Evolutionary conservation across 2,888 invertebrate species (phyloP).

Genomic region (Lysandra coridon): DNA sequence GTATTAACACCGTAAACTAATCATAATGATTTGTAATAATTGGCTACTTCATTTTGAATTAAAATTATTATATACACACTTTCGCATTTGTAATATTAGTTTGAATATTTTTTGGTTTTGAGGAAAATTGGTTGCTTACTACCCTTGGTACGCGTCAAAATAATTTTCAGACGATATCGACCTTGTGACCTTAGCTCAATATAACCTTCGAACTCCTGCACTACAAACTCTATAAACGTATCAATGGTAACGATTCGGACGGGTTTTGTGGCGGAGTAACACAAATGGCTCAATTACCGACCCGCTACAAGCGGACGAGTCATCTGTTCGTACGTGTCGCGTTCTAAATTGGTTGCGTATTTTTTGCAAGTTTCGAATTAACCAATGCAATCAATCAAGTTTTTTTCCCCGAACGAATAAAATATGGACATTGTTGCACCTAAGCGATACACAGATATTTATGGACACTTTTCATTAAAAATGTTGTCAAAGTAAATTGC

Average conservation of each 20-base stretch:
- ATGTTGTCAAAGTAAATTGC: conserved; percentile 29
- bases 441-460: conserved; percentile 29
- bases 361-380: conserved; percentile 53
- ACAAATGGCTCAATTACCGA: conserved; percentile 74
- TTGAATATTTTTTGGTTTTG: too few species aligned
- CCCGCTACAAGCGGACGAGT: conserved; percentile 57
- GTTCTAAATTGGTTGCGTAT: conserved; percentile 67
- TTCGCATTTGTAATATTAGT: too few species aligned
- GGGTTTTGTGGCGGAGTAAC: conserved; percentile 57
- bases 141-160: too few species aligned
- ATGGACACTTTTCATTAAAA: conserved; percentile 31
- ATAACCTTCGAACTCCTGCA: background rate
- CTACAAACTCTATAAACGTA: background rate
- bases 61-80: background rate
- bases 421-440: conserved; percentile 30
- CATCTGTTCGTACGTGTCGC: conserved; percentile 64
- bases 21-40: background rate
- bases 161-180: too few species aligned
- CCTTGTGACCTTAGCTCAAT: background rate
- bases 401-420: conserved; percentile 40
- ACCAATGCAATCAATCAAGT: conserved; percentile 51
- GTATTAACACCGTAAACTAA: background rate
- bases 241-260: conserved; percentile 8
- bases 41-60: background rate
- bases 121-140: too few species aligned